Base-by-base conservation (phyloP, 2,797 vertebrate species). In the Spinus pinus region DNA sequence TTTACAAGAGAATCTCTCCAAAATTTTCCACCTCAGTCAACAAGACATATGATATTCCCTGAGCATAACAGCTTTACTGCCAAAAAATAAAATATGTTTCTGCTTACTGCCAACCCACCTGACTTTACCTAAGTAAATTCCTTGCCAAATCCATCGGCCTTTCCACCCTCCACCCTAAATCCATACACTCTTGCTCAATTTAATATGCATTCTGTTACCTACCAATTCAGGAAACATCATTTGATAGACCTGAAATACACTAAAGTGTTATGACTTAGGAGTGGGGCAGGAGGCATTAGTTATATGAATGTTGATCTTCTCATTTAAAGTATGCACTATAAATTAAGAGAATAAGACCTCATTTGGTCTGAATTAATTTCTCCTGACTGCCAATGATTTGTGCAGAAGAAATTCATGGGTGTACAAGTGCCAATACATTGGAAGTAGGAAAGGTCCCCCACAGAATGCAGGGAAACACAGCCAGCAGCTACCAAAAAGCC, bases 21-120 rank as follows among this genome's bases (percentile, higher is more conserved):
- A 92, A 91, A 92, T 91, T 93, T 95, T 94, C 93, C 79, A 93
- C 88, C 86, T 95, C 93, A 87, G 84, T 96, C 95, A 87, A 83
- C 74, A 87, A 81, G 86, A 88, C 69, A 75, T 85, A 95, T 58
- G 92, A 95, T 94, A 95, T 88, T 95, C 86, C 92, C 84, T 83
- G 72, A 82, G 94, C 75, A 65, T 61, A 93, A 85, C 42, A 78
- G 12, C 35, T 94, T 89, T 83, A 37, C 69, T 93, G 94, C 84
- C 93, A 96, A 95, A 92, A 95, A 92, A 61, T 85, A 94, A 94
- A 95, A 95, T 92, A 88, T 54, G 86, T 86, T 94, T 89, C 75
- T 71, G 72, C 69, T 62, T 85, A 58, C 73, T 96, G 91, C 84
- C 95, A 95, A 93, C 22, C 27, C 35, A 87, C 65, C 92, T 91